Evolutionary conservation across 2,797 vertebrate species (phyloP).

Genomic region (Dryobates pubescens): DNA sequence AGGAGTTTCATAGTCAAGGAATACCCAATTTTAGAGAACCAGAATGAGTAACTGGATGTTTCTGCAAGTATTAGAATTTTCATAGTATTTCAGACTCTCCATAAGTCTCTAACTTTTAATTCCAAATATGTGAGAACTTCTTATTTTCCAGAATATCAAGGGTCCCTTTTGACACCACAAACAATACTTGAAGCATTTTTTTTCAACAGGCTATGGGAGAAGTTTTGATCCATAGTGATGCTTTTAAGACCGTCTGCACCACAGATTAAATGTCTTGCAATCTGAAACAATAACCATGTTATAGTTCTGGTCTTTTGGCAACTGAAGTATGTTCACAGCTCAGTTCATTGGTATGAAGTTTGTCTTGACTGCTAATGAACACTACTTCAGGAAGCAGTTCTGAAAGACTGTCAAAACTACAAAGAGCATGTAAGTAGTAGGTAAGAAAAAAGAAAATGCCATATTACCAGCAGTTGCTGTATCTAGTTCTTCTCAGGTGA

Average conservation of each 20-base stretch:
- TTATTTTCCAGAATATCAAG: not conserved
- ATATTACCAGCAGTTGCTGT: not conserved
- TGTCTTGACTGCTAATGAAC: not conserved
- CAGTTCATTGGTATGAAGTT: not conserved
- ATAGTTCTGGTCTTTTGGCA: not conserved
- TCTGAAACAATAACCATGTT: not conserved
- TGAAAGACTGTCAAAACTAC: not conserved
- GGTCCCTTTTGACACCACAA: not conserved
- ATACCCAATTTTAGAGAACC: not conserved
- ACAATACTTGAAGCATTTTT: not conserved
- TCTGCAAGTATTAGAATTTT: not conserved
- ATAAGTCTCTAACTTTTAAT: not conserved
- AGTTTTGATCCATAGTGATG: not conserved
- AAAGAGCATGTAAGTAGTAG: not conserved
- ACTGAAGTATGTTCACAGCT: not conserved
- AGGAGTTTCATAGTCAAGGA: not conserved
- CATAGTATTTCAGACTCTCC: not conserved
- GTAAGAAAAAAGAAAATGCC: not conserved
- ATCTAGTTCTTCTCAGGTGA: not conserved
- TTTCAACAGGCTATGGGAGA: not conserved
- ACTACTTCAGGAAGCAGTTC: not conserved
- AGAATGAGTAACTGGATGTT: not conserved
- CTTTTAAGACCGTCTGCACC: not conserved
- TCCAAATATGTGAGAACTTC: not conserved
- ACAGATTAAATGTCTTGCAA: not conserved